These are phyloP conservation scores for Cheumatopsyche charites DNA, from an alignment of 1,140 invertebrate genomes.

Conservation along the genomic window DNA sequence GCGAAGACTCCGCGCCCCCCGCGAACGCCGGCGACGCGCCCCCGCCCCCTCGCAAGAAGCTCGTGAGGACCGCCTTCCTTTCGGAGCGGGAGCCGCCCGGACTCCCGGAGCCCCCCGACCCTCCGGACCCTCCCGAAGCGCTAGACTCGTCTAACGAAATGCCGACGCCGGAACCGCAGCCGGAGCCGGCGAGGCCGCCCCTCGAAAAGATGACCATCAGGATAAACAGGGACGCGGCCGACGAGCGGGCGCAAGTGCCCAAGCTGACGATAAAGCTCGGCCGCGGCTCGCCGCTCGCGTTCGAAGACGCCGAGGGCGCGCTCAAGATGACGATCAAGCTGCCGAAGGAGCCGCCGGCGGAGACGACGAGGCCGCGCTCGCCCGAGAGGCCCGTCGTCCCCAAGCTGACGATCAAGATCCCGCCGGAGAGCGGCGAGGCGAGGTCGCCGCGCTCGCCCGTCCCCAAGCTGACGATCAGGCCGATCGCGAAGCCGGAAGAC, in stretches of 20 bases:
- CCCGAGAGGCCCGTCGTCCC: conserved; percentile 53
- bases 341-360: conserved; percentile 14
- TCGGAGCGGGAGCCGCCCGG: background rate
- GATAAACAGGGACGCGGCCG: conserved; percentile 26
- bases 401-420: conserved; percentile 57
- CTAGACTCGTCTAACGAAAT: too few species aligned
- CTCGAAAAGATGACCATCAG: conserved; percentile 48
- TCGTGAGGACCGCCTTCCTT: conserved; percentile 15
- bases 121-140: background rate
- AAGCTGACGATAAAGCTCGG: conserved; percentile 60
- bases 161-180: background rate
- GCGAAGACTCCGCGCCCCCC: background rate
- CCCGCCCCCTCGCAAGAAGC: conserved; percentile 9
- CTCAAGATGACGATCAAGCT: conserved; percentile 45
- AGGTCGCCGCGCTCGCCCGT: background rate
- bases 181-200: conserved; percentile 32
- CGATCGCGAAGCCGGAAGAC: conserved; percentile 1
- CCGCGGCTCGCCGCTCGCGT: conserved; percentile 48
- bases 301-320: conserved; percentile 26
- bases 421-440: conserved; percentile 29
- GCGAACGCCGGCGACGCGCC: background rate
- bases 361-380: conserved; percentile 49
- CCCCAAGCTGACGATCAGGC: background rate
- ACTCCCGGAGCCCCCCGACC: background rate
- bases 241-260: conserved; percentile 52